These are phyloP conservation scores for Megalopta genalis DNA, from an alignment of 1,140 invertebrate genomes.

Conservation along the genomic window DNA sequence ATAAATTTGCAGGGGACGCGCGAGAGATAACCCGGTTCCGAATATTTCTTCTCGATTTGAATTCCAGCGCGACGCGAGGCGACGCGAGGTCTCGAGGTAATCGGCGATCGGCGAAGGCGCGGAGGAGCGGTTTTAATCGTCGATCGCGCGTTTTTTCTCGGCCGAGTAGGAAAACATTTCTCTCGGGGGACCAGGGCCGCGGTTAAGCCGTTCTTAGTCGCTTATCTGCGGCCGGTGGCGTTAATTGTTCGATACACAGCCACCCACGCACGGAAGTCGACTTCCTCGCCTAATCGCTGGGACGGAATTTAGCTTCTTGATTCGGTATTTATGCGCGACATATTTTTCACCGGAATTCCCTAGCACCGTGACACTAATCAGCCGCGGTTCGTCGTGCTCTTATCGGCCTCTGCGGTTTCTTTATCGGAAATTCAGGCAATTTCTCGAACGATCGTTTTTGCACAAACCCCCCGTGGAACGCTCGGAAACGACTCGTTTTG, in stretches of 20 bases:
- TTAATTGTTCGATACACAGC: conserved; percentile 71
- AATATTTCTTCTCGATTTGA: too few species aligned
- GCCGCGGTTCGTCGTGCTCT: conserved; percentile 10
- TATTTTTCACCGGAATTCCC: conserved; percentile 51
- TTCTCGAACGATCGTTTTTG: too few species aligned
- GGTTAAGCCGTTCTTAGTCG: conserved; percentile 47
- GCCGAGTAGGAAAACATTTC: conserved; percentile 36
- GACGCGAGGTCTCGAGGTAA: neutral
- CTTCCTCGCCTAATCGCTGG: conserved; percentile 72
- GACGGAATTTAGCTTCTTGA: conserved; percentile 61
- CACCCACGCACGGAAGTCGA: conserved; percentile 74
- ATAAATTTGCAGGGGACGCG: too few species aligned
- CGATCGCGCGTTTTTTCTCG: neutral
- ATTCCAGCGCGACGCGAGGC: too few species aligned
- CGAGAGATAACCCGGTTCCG: neutral
- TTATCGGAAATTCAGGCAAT: too few species aligned
- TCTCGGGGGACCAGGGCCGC: conserved; percentile 1
- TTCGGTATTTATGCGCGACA: conserved; percentile 56
- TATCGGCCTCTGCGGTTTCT: too few species aligned
- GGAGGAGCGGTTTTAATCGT: conserved; percentile 8
- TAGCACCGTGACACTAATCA: neutral
- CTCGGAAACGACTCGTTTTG: too few species aligned
- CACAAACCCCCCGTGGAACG: too few species aligned
- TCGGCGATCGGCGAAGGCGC: neutral
- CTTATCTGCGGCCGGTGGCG: conserved; percentile 68